Base-by-base conservation (phyloP, 2,113 vertebrate species). In the Lichenostomus cassidix region DNA sequence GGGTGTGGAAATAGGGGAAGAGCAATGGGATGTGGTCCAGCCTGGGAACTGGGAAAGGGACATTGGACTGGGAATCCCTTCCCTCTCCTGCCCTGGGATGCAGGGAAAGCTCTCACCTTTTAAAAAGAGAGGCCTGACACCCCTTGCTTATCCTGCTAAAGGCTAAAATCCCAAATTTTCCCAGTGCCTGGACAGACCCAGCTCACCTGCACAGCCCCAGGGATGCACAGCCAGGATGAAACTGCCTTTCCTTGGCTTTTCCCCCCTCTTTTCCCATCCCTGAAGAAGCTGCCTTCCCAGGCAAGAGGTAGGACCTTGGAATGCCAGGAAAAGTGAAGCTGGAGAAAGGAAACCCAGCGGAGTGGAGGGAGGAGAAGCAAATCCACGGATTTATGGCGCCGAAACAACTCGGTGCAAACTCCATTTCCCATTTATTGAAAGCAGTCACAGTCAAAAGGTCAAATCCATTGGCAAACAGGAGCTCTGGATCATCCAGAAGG, bases 381-480 rank as follows among this genome's bases (percentile, higher is more conserved):
- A 92, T 31, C 35, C 7, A 3, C 0, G 2, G 79, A 33, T 52
- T 73, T 4, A 35, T 0, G 0, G 74, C 44, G 17, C 4, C 10
- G 12, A 64, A 75, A 77, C 2, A 24, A 37, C 60, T 19, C 89
- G 9, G 50, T 49, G 78, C 91, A 74, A 79, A 67, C 81, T 78
- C 65, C 77, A 82, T 49, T 91, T 88, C 85, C 96, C 96, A 71
- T 98, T 98, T 98, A 98, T 97, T 98, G 96, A 78, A 83, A 91
- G 67, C 80, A 76, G 94, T 97, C 97, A 97, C 97, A 97, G 97
- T 97, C 73, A 87, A 87, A 88, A 97, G 97, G 96, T 97, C 97
- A 95, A 81, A 83, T 64, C 95, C 95, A 73, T 87, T 42, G 47
- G 96, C 84, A 96, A 95, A 89, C 88, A 84, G 96, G 42, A 95